A percentile compares a stretch with the other conserved stretches of the same genome.
Evolutionary conservation across 1,140 invertebrate species (phyloP).

Genomic region (Calephelis nemesis): DNA sequence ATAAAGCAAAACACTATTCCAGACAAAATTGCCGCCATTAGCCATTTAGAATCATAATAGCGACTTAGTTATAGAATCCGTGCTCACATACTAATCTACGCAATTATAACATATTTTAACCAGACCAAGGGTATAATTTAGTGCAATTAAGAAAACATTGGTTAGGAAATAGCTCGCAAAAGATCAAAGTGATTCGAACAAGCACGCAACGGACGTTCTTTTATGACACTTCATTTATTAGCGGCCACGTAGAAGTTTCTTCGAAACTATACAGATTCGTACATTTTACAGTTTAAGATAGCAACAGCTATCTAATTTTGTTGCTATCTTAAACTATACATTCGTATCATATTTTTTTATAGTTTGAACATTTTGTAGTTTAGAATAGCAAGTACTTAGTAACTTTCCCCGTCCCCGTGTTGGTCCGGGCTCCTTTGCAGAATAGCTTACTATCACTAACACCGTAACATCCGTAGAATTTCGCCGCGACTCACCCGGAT

Average conservation of each 20-base stretch:
- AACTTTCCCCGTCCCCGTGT: no score
- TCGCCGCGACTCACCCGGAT: no score
- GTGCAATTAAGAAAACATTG: slow-evolving; percentile 16
- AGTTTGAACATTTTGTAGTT: no score
- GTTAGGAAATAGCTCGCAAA: slow-evolving; percentile 16
- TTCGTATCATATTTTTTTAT: no score
- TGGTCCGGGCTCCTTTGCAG: no score
- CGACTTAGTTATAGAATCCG: neutral
- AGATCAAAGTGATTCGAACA: slow-evolving; percentile 15
- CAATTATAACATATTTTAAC: slow-evolving; percentile 16
- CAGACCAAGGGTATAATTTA: slow-evolving; percentile 16
- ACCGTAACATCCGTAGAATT: no score
- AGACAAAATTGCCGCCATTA: neutral
- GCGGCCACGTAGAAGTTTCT: neutral
- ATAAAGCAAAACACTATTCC: neutral
- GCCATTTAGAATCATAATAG: neutral
- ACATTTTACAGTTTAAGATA: no score
- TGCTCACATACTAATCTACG: slow-evolving; percentile 7
- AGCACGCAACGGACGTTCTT: slow-evolving; percentile 7
- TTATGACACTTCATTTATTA: slow-evolving; percentile 17
- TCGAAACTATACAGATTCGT: neutral
- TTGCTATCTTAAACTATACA: no score
- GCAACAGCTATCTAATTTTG: no score
- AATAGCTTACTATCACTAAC: no score
- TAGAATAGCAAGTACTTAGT: no score